Conservation (phyloP, 1,140 invertebrate species). For the Lordiphosa collinella region DNA sequence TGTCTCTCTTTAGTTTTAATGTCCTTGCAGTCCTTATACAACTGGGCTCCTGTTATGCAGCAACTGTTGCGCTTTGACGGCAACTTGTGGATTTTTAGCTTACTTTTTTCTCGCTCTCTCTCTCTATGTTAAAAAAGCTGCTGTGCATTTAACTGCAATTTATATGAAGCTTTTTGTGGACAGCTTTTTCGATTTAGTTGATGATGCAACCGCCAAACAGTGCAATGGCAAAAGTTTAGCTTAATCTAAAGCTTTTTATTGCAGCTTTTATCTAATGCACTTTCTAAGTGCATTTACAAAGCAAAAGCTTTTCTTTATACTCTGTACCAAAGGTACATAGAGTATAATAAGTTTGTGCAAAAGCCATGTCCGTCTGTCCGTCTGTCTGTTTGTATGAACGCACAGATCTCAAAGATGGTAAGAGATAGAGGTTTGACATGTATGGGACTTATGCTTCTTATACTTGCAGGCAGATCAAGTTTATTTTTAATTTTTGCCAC, state of each 20-base stretch:
- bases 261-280: constrained; percentile 31
- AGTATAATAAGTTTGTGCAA: too few species aligned
- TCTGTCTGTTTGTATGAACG: too few species aligned
- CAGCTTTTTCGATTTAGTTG: constrained; percentile 15
- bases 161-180: background rate
- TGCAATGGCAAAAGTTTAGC: constrained; percentile 14
- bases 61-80: constrained; percentile 60
- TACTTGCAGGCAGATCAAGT: too few species aligned
- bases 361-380: too few species aligned
- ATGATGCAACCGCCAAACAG: constrained; percentile 28
- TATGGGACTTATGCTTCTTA: too few species aligned
- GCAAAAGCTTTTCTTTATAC: constrained; percentile 16
- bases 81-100: constrained; percentile 59
- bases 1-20: constrained; percentile 13
- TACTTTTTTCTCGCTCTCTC: constrained; percentile 1
- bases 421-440: too few species aligned
- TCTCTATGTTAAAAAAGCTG: background rate
- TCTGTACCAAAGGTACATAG: too few species aligned
- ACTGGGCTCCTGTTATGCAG: constrained; percentile 37
- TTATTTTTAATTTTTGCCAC: too few species aligned
- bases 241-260: constrained; percentile 19
- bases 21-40: constrained; percentile 26
- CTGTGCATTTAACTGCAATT: too few species aligned
- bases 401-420: too few species aligned
- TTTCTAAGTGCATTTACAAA: background rate